Evolutionary conservation across 2,113 vertebrate species (phyloP), one percentile per base, ranked within the genome.

Genomic region (Stictonetta naevosa): DNA sequence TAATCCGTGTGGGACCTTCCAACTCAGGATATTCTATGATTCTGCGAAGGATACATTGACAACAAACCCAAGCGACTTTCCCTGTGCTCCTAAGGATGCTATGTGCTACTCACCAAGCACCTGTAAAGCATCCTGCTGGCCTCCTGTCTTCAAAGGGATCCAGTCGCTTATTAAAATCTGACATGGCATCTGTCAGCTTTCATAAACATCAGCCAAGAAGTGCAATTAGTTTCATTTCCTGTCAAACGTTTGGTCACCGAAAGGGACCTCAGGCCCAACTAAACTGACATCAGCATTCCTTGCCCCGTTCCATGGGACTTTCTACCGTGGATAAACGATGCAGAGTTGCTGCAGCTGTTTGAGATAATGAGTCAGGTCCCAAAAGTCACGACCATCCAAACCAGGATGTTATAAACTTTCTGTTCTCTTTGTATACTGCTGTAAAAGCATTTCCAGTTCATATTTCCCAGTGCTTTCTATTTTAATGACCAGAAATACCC

Each of bases 211-310:
- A 91, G 77, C 74, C 84, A 87, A 81, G 13, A 0, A 73, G 50
- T 38, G 63, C 92, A 96, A 95, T 96, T 96, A 96, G 91, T 66
- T 94, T 90, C 40, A 89, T 52, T 95, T 95, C 74, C 77, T 67
- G 66, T 76, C 81, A 93, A 90, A 88, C 26, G 29, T 73, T 69
- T 86, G 76, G 69, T 88, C 46, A 26, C 63, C 46, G 71, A 93
- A 68, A 92, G 66, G 87, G 55, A 93, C 69, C 53, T 86, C 62
- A 76, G 58, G 25, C n/a, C 31, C 44, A 73, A 29, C 36, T 25
- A 64, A 82, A 85, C 40, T 18, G 55, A 77, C 83, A 81, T n/a
- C 85, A 59, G 40, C 60, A 46, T 50, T 77, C 28, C 28, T 85
- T 7, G 10, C 44, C 74, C 21, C 28, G 55, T 73, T 84, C 28